Conservation (phyloP, 2,113 vertebrate species). For the Pangasianodon gigas region DNA sequence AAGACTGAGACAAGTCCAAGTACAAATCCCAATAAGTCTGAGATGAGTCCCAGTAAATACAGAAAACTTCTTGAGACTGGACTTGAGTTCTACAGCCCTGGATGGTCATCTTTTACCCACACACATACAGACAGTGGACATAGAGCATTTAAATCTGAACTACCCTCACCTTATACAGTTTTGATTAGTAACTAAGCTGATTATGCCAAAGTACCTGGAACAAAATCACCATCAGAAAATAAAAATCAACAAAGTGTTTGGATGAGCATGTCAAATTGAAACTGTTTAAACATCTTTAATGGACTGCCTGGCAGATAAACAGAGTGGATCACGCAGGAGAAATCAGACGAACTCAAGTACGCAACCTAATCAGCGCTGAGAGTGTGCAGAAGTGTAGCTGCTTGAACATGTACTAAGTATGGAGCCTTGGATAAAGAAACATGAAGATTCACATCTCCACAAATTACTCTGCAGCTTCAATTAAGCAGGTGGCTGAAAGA, state of each 20-base stretch:
- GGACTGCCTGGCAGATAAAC: slow-evolving; percentile 41
- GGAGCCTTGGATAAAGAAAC: slow-evolving; percentile 54
- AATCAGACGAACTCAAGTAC: slow-evolving; percentile 27
- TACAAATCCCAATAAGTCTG: not conserved
- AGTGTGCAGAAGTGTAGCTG: slow-evolving; percentile 12
- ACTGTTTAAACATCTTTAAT: slow-evolving; percentile 61
- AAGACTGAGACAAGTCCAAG: not conserved
- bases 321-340: slow-evolving; percentile 45
- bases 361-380: slow-evolving; percentile 13
- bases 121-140: not conserved
- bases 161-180: not conserved
- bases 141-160: not conserved
- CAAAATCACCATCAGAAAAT: slow-evolving; percentile 41
- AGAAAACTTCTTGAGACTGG: not conserved
- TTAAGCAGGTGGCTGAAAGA: slow-evolving; percentile 66
- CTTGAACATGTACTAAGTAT: slow-evolving; percentile 59
- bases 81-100: not conserved
- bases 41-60: not conserved
- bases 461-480: slow-evolving; percentile 69
- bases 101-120: not conserved
- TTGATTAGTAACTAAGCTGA: not conserved
- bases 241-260: slow-evolving; percentile 61
- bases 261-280: slow-evolving; percentile 8
- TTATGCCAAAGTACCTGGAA: not conserved
- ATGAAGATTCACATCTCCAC: slow-evolving; percentile 57